phyloP scores from a whole-genome alignment of 2,113 vertebrate species.

The Electrona antarctica region DNA sequence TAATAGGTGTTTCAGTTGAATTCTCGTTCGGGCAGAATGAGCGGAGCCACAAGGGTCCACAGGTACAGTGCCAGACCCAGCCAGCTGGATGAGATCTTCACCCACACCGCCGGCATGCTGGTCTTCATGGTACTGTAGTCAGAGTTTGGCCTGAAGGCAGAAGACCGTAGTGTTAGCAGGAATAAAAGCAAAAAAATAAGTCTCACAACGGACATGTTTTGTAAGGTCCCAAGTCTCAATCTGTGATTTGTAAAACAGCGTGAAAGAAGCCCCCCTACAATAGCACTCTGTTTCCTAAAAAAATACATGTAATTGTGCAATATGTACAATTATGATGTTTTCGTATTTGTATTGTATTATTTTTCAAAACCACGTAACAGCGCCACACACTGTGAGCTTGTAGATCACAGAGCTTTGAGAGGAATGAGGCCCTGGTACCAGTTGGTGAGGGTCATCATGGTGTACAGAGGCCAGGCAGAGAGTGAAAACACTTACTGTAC shows the following conservation, averaged over 20 bases:
- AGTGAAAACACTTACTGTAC: slow-evolving; percentile 64
- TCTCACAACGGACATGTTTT: background rate
- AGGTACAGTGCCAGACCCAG: slow-evolving; percentile 84
- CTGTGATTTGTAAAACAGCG: background rate
- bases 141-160: slow-evolving; percentile 74
- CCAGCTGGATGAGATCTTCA: slow-evolving; percentile 95
- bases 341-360: no score
- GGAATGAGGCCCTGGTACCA: slow-evolving; percentile 83
- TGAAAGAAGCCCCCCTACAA: background rate
- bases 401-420: no score
- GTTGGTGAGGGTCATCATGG: slow-evolving; percentile 98
- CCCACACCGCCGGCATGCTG: slow-evolving; percentile 90
- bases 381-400: no score
- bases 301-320: no score
- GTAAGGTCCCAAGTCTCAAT: no score
- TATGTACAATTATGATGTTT: no score
- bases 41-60: slow-evolving; percentile 91
- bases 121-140: slow-evolving; percentile 73
- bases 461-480: slow-evolving; percentile 90
- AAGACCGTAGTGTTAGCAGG: background rate
- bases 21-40: slow-evolving; percentile 83
- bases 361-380: no score
- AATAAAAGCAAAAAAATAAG: background rate
- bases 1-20: slow-evolving; percentile 77
- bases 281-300: background rate